Percentiles rank a stretch among this genome's conserved stretches.
phyloP scores from a whole-genome alignment of 2,888 invertebrate genomes.

The Metopia argyrocephala region DNA sequence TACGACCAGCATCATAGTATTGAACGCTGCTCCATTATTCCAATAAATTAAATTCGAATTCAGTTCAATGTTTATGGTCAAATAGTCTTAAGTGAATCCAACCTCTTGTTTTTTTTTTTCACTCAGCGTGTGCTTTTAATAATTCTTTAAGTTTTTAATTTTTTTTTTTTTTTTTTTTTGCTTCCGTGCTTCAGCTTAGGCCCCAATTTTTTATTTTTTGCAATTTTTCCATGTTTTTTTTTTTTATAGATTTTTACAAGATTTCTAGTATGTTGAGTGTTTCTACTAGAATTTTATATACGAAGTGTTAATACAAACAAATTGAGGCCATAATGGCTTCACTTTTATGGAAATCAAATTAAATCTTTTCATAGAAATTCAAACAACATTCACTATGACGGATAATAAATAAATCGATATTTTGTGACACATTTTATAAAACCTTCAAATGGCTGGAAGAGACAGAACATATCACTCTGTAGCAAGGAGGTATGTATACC shows the following conservation, averaged over 20 bases:
- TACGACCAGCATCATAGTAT: no score
- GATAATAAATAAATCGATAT: slow-evolving; percentile 13
- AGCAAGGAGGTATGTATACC: background rate
- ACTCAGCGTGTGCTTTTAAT: background rate
- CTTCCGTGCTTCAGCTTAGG: background rate
- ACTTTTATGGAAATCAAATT: slow-evolving; percentile 24
- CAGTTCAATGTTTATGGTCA: slow-evolving; percentile 76
- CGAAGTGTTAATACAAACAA: slow-evolving; percentile 14
- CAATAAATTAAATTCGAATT: slow-evolving; percentile 75
- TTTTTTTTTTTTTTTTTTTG: background rate
- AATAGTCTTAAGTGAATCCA: slow-evolving; percentile 71
- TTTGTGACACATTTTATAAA: background rate
- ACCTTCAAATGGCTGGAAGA: no score
- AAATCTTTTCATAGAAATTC: slow-evolving; percentile 1
- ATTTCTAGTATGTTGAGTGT: slow-evolving; percentile 3
- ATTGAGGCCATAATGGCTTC: slow-evolving; percentile 11
- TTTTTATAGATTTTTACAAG: background rate
- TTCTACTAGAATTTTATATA: background rate
- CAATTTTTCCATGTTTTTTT: background rate
- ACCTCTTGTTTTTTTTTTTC: slow-evolving; percentile 37
- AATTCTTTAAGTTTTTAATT: background rate
- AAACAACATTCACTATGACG: background rate
- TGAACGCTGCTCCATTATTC: slow-evolving; percentile 70
- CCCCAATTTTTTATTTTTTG: background rate
- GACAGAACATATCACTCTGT: no score